Conservation (phyloP, 2,888 invertebrate species). For the Dastarcus helophoroides region DNA sequence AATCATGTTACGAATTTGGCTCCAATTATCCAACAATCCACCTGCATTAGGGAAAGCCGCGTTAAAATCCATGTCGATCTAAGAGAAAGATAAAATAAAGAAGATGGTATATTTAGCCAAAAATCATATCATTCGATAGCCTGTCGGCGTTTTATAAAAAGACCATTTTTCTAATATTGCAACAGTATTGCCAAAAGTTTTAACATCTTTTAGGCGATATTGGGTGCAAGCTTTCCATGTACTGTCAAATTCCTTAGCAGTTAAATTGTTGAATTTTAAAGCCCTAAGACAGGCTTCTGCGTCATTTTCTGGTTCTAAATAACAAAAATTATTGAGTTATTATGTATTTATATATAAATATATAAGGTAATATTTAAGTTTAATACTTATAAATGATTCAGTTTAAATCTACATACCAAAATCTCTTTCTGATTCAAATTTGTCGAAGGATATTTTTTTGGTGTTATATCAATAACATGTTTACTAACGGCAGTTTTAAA, state of each 20-base stretch:
- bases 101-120: no score
- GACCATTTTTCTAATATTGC: conserved; percentile 1
- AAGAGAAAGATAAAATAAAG: no score
- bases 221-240: not conserved
- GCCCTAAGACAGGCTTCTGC: conserved; percentile 1
- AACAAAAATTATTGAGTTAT: no score
- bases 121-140: no score
- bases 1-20: not conserved
- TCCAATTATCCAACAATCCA: no score
- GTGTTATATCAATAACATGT: not conserved
- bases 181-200: not conserved
- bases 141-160: no score
- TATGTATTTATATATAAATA: no score
- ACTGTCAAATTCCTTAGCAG: not conserved
- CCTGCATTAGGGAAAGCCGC: no score
- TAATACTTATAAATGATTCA: not conserved
- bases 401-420: not conserved
- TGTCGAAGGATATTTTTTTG: not conserved
- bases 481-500: not conserved
- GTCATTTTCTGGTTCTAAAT: conserved; percentile 1
- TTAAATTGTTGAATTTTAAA: not conserved
- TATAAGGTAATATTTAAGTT: no score
- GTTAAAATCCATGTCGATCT: no score
- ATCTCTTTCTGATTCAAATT: not conserved
- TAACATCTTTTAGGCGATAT: not conserved